These are phyloP conservation scores for Micronycteris hirsuta DNA, from an alignment of 2,113 vertebrate species.

Conservation along the genomic window DNA sequence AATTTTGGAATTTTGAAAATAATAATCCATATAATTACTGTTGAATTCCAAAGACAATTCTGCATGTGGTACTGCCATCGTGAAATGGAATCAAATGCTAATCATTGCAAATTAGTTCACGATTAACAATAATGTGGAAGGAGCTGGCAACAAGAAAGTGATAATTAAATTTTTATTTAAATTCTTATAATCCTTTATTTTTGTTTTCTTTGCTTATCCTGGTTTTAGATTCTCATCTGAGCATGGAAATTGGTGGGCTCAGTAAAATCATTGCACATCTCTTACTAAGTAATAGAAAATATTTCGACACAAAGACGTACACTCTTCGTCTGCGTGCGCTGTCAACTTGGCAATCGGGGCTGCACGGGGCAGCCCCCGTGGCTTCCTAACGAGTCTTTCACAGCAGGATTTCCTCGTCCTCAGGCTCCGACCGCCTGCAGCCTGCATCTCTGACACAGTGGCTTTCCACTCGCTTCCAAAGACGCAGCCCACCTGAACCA, in stretches of 20 bases:
- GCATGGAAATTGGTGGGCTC: neutral
- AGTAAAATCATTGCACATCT: neutral
- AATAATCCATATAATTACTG: neutral
- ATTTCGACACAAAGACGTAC: neutral
- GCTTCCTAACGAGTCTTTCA: no score
- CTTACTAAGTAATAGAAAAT: neutral
- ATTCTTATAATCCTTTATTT: neutral
- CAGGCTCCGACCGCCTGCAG: no score
- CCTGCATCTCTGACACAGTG: no score
- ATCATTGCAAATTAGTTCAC: constrained; percentile 18
- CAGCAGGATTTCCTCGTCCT: no score
- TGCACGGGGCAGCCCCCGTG: no score
- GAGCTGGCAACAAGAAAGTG: neutral
- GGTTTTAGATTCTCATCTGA: neutral
- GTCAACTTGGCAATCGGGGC: neutral
- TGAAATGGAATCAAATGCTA: constrained; percentile 19
- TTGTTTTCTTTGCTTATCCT: neutral
- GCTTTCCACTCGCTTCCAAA: no score
- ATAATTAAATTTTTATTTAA: constrained; percentile 10
- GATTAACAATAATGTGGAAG: neutral
- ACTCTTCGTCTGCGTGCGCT: neutral
- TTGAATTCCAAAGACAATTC: constrained; percentile 1
- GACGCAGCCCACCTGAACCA: neutral
- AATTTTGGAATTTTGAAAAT: constrained; percentile 12
- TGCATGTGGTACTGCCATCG: neutral